These are phyloP conservation scores for Neogobius melanostomus DNA, from an alignment of 2,113 vertebrate species.

Conservation along the genomic window DNA sequence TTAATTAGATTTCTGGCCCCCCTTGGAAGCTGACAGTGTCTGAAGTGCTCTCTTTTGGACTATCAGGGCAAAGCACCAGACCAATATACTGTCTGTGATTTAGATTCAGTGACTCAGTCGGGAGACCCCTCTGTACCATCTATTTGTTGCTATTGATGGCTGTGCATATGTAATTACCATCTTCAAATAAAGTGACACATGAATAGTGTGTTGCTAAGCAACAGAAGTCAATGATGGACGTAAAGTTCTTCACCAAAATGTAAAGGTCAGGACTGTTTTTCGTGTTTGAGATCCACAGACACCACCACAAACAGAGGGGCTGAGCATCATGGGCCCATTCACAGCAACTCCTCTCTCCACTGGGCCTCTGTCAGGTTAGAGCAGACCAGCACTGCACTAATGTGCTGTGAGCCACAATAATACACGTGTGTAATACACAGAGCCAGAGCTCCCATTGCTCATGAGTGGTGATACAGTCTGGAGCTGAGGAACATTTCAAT, in stretches of 20 bases:
- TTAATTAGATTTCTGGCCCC: conserved; percentile 41
- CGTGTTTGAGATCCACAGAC: neutral
- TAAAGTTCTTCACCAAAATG: conserved; percentile 3
- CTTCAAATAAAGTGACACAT: conserved; percentile 3
- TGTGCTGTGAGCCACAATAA: conserved; percentile 50
- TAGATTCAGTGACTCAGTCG: conserved; percentile 16
- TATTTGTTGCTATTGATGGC: conserved; percentile 4
- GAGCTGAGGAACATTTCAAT: neutral
- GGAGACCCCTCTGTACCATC: conserved; percentile 2
- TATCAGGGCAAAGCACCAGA: conserved; percentile 17
- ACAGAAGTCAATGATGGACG: neutral
- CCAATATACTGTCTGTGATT: conserved; percentile 21
- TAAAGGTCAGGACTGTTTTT: conserved; percentile 14
- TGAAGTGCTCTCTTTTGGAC: conserved; percentile 34
- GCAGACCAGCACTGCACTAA: conserved; percentile 21
- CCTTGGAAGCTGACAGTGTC: conserved; percentile 21
- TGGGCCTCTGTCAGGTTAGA: conserved; percentile 46
- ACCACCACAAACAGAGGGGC: neutral
- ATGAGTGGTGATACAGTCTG: neutral
- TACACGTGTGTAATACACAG: conserved; percentile 19
- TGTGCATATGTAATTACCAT: neutral
- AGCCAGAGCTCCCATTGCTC: conserved; percentile 3
- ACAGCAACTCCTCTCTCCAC: conserved; percentile 16
- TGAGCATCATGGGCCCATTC: neutral
- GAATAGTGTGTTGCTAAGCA: conserved; percentile 20